These are phyloP conservation scores for Cynoglossus semilaevis DNA, from an alignment of 2,113 vertebrate species.

Conservation along the genomic window DNA sequence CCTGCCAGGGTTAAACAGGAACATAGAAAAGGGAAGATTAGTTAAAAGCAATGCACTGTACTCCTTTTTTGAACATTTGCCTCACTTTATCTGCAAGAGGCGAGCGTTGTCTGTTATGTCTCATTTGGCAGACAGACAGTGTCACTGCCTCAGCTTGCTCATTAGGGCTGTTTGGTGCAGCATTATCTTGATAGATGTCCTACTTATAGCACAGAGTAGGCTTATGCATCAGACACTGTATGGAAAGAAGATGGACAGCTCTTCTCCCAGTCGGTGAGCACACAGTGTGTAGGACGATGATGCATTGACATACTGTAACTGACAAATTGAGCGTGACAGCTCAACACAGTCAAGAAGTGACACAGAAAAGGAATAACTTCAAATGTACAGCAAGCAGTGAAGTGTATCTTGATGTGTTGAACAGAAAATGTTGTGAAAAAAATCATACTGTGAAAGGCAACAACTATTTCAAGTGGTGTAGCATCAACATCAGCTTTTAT, in stretches of 20 bases:
- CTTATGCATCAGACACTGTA: conserved; percentile 38
- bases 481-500: too few relatives aligned
- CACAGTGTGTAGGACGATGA: conserved; percentile 16
- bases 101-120: conserved; percentile 24
- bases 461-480: not conserved
- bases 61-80: conserved; percentile 16
- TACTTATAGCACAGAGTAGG: conserved; percentile 19
- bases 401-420: conserved; percentile 18
- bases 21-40: conserved; percentile 5
- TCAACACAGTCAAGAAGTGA: conserved; percentile 25
- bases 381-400: conserved; percentile 5
- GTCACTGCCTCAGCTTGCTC: conserved; percentile 35
- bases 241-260: conserved; percentile 15
- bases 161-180: conserved; percentile 48
- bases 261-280: conserved; percentile 24
- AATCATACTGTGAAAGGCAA: too few relatives aligned
- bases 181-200: conserved; percentile 56
- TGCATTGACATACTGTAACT: conserved; percentile 28
- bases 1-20: conserved; percentile 14
- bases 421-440: not conserved
- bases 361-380: conserved; percentile 34
- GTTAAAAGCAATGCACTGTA: conserved; percentile 25
- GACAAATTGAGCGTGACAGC: conserved; percentile 22
- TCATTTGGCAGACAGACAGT: conserved; percentile 32
- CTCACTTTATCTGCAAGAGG: conserved; percentile 39